Percentiles rank a stretch among this genome's conserved stretches.
Evolutionary conservation across 2,888 invertebrate genomes (phyloP).

Genomic region (Pristionchus arcanus): DNA sequence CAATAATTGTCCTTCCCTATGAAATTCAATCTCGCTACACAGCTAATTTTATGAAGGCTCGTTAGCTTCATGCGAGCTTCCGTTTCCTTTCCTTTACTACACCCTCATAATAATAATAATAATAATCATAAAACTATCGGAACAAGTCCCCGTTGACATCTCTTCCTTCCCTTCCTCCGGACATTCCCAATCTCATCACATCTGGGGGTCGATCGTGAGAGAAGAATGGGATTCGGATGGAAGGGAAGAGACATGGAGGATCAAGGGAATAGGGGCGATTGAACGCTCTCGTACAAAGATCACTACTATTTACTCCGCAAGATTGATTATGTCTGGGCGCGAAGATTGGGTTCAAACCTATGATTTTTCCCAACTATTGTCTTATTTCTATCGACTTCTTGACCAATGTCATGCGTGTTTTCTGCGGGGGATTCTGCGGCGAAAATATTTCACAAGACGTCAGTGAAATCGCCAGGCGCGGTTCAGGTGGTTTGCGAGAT

Average conservation of each 20-base stretch:
- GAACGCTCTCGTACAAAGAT: not conserved
- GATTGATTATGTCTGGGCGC: not conserved
- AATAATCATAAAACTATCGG: not conserved
- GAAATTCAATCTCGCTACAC: not conserved
- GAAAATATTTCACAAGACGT: not conserved
- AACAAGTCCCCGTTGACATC: not conserved
- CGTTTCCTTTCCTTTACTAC: not conserved
- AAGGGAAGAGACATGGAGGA: slow-evolving; percentile 14
- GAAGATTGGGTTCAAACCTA: not conserved
- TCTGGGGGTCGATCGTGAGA: slow-evolving; percentile 10
- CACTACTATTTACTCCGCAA: not conserved
- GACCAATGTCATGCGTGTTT: no score
- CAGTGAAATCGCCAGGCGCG: not conserved
- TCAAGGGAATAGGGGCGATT: not conserved
- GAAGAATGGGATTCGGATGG: slow-evolving; percentile 24
- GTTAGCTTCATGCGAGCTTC: not conserved
- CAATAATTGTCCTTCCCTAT: not conserved
- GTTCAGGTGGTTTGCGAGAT: not conserved
- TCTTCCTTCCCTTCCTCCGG: not conserved
- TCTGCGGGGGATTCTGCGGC: not conserved
- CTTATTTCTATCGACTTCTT: not conserved
- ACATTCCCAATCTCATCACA: not conserved
- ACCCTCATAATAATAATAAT: not conserved
- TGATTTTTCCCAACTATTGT: no score
- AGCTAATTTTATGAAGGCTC: not conserved